Conservation (phyloP, 2,797 vertebrate species). For the Gadopsis bispinosus region DNA sequence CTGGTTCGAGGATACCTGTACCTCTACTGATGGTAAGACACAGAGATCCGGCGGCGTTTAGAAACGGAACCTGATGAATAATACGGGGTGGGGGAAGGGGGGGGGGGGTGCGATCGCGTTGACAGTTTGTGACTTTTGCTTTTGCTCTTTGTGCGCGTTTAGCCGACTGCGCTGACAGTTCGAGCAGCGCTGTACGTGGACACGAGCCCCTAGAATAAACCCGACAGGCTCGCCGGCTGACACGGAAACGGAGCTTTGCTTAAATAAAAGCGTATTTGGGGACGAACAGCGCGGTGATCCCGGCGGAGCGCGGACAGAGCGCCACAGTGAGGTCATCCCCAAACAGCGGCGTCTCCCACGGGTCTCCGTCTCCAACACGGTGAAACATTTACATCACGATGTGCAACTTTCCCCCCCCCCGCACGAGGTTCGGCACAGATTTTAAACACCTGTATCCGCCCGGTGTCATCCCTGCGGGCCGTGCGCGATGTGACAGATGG, state of each 20-base stretch:
- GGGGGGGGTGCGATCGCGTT: background rate
- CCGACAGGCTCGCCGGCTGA: accelerated
- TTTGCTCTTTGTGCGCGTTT: conserved; percentile 24
- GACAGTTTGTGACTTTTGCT: conserved; percentile 16
- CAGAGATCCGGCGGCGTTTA: background rate
- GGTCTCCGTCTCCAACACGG: background rate
- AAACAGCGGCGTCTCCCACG: conserved; percentile 40
- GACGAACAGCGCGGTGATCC: background rate
- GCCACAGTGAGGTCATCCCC: conserved; percentile 67
- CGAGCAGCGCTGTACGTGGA: background rate
- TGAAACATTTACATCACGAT: conserved; percentile 21
- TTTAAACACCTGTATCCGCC: conserved; percentile 55
- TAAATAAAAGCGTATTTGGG: conserved; percentile 1
- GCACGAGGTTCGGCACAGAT: background rate
- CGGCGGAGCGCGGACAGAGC: conserved; percentile 45
- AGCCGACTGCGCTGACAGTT: background rate
- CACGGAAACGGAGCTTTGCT: background rate
- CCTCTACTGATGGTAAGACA: conserved; percentile 86
- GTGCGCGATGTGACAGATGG: conserved; percentile 31
- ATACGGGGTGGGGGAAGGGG: background rate
- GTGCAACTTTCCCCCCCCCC: background rate
- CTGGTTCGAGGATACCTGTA: conserved; percentile 81
- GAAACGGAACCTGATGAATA: conserved; percentile 12
- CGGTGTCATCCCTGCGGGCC: conserved; percentile 17
- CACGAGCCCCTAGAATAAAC: background rate